Percentiles rank a stretch among this genome's conserved stretches.
Conservation (phyloP, 2,113 vertebrate species). For the Arizona elegans region DNA sequence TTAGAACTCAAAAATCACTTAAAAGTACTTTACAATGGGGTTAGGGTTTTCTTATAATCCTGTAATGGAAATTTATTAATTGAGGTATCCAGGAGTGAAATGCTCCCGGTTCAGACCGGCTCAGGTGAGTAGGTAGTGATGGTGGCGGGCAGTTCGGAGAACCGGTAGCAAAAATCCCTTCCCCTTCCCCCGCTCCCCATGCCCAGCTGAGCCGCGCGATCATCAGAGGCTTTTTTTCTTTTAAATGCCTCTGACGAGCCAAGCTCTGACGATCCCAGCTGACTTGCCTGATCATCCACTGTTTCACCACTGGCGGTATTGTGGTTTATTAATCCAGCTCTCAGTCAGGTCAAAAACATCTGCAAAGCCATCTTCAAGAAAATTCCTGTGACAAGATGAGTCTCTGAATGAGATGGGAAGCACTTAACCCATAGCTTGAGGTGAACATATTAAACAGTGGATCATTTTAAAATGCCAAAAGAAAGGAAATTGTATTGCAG, state of each 20-base stretch:
- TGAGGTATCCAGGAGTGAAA: not conserved
- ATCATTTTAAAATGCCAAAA: not conserved
- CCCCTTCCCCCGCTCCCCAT: too few species aligned
- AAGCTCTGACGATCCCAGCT: too few species aligned
- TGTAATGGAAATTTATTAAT: not conserved
- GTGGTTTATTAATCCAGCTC: not conserved
- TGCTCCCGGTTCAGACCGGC: too few species aligned
- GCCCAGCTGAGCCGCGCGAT: too few species aligned
- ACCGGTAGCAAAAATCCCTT: too few species aligned
- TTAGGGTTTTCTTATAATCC: not conserved
- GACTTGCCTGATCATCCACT: too few species aligned
- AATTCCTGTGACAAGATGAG: not conserved
- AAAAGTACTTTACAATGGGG: not conserved
- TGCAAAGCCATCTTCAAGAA: not conserved
- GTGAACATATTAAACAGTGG: not conserved
- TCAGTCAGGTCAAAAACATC: not conserved
- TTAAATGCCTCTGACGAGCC: too few species aligned
- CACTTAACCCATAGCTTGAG: not conserved
- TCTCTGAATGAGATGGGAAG: not conserved
- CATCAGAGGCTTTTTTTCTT: too few species aligned
- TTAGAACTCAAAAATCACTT: not conserved
- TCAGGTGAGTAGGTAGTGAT: too few species aligned
- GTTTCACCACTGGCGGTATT: not conserved
- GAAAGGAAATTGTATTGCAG: not conserved
- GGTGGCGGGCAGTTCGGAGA: too few species aligned